These are phyloP conservation scores for Papilio aristodemus DNA, from an alignment of 1,140 invertebrate genomes.

Conservation along the genomic window DNA sequence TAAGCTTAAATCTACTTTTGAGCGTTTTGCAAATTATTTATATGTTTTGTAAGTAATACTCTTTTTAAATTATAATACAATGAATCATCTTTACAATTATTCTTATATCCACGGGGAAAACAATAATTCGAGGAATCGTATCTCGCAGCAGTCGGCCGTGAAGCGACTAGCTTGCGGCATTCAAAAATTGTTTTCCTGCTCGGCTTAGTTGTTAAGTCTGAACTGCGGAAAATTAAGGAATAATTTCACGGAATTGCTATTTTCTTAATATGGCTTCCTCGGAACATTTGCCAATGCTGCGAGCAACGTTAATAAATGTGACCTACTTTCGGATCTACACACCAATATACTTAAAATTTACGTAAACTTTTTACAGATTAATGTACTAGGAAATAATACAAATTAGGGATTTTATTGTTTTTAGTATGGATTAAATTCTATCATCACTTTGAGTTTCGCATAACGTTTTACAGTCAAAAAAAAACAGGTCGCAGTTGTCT, in stretches of 20 bases:
- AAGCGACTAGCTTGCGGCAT: conserved; percentile 2
- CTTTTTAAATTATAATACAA: no score
- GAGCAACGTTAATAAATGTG: conserved; percentile 6
- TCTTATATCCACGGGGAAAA: background rate
- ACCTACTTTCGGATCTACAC: background rate
- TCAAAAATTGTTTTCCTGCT: conserved; percentile 26
- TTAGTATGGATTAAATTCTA: no score
- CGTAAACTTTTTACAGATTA: conserved; percentile 1
- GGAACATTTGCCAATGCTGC: conserved; percentile 14
- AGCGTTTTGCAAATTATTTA: no score
- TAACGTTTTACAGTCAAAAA: no score
- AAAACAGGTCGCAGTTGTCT: no score
- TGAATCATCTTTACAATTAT: no score
- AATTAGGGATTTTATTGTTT: background rate
- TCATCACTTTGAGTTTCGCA: no score
- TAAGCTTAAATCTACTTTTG: no score
- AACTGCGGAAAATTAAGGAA: conserved; percentile 26
- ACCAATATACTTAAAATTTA: background rate
- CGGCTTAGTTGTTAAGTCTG: conserved; percentile 14
- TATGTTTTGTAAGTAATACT: no score
- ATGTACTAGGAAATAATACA: conserved; percentile 7
- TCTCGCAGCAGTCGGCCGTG: background rate
- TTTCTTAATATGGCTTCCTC: conserved; percentile 14
- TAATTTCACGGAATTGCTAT: conserved; percentile 28
- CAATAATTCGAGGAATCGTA: background rate